Base-by-base conservation (phyloP, 1,140 invertebrate genomes). In the Caenorhabditis tropicalis region DNA sequence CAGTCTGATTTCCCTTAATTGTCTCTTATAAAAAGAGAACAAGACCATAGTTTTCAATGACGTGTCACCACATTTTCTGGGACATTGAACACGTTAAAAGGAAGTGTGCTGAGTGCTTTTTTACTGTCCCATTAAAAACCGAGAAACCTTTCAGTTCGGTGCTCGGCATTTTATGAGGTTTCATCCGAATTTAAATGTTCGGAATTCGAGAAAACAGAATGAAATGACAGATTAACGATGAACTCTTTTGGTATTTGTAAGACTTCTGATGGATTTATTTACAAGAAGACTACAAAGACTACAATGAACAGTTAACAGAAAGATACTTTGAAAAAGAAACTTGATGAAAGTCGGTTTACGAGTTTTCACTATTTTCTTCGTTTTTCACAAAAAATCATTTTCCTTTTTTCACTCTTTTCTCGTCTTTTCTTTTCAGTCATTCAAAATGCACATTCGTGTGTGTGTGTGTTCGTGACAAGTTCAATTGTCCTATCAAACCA, bases 1-100 rank as follows among this genome's bases (percentile, higher is more conserved):
- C 16, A 12, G 43, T 46, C 9, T 46, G 9, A 2, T n/a, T 51
- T 21, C 7, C 2, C 6, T 51, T 51, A n/a, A n/a, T 21, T 7
- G 19, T n/a, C 7, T 4, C 49, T n/a, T n/a, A 51, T n/a, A 51
- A 2, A 16, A 21, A 51, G 49, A 51, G 21, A 51, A n/a, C 9
- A 21, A n/a, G 31, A 19, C 27, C 29, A 27, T 12, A 60, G 31
- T 24, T 31, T 12, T 19, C 27, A 29, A 29, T 60, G 24, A 60
- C 56, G 56, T 60, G 56, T 60, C 56, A 51, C 19, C 43, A 46
- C n/a, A n/a, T n/a, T n/a, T n/a, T 65, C 58, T 39, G 58, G 58
- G 6, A 65, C 58, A 65, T 65, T 65, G 31, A 65, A 21, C 58
- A 39, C 58, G 27, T 65, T 60, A 60, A 31, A 60, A 27, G 56